These are phyloP conservation scores for Sceloporus tristichus DNA, from an alignment of 2,113 vertebrate species.

Conservation along the genomic window DNA sequence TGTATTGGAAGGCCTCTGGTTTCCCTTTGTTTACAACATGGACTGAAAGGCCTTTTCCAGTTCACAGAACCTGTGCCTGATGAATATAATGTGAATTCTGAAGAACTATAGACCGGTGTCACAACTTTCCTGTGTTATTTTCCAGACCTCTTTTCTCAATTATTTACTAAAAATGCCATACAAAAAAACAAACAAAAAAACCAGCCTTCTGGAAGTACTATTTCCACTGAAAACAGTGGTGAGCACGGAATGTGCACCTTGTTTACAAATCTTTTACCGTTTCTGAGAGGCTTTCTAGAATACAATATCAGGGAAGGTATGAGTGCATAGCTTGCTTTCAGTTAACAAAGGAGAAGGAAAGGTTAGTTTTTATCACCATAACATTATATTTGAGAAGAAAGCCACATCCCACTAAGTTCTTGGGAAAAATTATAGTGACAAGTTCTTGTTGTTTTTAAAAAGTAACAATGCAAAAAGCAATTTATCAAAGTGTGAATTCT, in stretches of 20 bases:
- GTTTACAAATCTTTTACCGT: too few relatives aligned
- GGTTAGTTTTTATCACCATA: too few relatives aligned
- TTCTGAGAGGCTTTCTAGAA: too few relatives aligned
- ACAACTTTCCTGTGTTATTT: constrained; percentile 60
- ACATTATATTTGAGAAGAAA: too few relatives aligned
- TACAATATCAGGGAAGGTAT: too few relatives aligned
- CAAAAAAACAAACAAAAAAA: too few relatives aligned
- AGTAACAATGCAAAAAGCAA: background rate
- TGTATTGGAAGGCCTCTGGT: constrained; percentile 72
- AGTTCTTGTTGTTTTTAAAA: background rate
- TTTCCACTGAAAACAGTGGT: too few relatives aligned
- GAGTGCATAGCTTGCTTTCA: too few relatives aligned
- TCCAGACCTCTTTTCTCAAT: constrained; percentile 55
- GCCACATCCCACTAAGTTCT: too few relatives aligned
- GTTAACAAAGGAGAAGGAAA: too few relatives aligned
- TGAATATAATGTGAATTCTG: constrained; percentile 76
- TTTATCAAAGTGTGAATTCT: background rate
- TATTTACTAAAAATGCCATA: constrained; percentile 64
- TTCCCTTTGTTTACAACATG: constrained; percentile 81
- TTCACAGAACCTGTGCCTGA: constrained; percentile 68
- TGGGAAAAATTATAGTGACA: background rate
- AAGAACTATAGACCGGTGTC: constrained; percentile 71
- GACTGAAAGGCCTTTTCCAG: constrained; percentile 70
- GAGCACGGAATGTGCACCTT: too few relatives aligned
- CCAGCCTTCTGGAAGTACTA: too few relatives aligned